Evolutionary conservation across 1,140 invertebrate genomes (phyloP).

Genomic region (Drosophila sproati): DNA sequence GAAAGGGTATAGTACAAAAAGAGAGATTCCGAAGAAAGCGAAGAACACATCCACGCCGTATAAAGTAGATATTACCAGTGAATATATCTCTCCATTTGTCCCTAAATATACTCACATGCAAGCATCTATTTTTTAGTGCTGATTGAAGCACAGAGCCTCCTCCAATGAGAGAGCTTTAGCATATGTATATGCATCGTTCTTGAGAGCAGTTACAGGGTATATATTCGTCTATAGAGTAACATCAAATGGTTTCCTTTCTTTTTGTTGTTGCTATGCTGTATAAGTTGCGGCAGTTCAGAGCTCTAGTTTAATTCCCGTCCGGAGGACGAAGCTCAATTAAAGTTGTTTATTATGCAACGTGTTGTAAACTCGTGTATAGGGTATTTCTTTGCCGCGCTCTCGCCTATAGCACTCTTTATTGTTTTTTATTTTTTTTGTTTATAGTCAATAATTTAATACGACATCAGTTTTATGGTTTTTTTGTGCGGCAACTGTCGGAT

Average conservation of each 20-base stretch:
- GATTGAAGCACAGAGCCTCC: too few relatives aligned
- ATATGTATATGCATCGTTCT: too few relatives aligned
- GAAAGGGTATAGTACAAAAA: neutral
- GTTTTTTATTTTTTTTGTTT: slow-evolving; percentile 42
- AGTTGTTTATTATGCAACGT: slow-evolving; percentile 5
- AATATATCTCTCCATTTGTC: slow-evolving; percentile 2
- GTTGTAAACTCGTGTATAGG: neutral
- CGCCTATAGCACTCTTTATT: neutral
- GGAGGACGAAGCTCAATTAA: slow-evolving; percentile 2
- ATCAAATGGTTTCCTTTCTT: too few relatives aligned
- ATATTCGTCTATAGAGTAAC: too few relatives aligned
- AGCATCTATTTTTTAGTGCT: too few relatives aligned
- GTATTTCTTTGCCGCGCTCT: neutral
- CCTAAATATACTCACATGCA: neutral
- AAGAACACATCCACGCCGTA: neutral
- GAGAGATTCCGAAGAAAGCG: neutral
- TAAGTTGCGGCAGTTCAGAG: too few relatives aligned
- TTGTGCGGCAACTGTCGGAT: slow-evolving; percentile 41
- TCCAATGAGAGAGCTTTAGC: too few relatives aligned
- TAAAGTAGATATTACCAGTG: neutral
- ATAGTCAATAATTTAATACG: slow-evolving; percentile 73
- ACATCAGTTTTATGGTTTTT: slow-evolving; percentile 69
- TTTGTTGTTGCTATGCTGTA: too few relatives aligned
- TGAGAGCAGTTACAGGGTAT: too few relatives aligned
- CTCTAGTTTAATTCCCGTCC: neutral